phyloP scores from a whole-genome alignment of 2,113 vertebrate species.

The Pterophyllum scalare region DNA sequence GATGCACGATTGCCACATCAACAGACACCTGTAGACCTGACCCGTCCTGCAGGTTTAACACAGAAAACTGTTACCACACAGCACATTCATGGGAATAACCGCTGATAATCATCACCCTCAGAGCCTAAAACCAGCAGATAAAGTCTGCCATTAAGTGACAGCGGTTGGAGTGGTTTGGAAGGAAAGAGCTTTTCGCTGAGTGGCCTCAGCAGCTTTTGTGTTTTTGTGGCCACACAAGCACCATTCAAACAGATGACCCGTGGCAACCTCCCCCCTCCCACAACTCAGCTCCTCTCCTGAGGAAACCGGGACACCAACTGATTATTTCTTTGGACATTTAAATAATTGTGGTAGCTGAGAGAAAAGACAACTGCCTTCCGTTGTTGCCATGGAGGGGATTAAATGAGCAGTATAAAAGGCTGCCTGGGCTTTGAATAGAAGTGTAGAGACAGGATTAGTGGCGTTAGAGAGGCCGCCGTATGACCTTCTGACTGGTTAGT shows the following conservation, averaged over 20 bases:
- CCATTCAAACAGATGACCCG: conserved; percentile 36
- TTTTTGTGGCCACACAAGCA: conserved; percentile 4
- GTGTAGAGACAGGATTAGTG: conserved; percentile 66
- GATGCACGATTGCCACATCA: conserved; percentile 34
- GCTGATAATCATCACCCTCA: conserved; percentile 37
- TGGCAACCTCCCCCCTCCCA: not conserved
- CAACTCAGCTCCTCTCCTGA: conserved; percentile 6
- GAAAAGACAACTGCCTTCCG: conserved; percentile 51
- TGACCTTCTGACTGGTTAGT: conserved; percentile 66
- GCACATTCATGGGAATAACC: not conserved
- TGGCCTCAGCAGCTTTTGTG: conserved; percentile 12
- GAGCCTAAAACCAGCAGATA: conserved; percentile 11
- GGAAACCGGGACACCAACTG: conserved; percentile 37
- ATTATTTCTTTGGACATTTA: conserved; percentile 48
- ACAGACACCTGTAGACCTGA: conserved; percentile 39
- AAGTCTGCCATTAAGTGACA: conserved; percentile 16
- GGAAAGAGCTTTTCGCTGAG: not conserved
- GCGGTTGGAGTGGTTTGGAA: conserved; percentile 21
- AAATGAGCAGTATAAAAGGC: conserved; percentile 64
- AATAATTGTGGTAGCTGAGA: conserved; percentile 37
- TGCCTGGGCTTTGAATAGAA: conserved; percentile 60
- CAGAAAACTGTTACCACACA: not conserved
- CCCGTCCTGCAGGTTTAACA: conserved; percentile 53
- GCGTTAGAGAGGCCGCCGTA: conserved; percentile 59
- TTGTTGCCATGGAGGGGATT: conserved; percentile 72